Evolutionary conservation across 2,113 vertebrate species (phyloP).

Genomic region (Sceloporus tristichus): DNA sequence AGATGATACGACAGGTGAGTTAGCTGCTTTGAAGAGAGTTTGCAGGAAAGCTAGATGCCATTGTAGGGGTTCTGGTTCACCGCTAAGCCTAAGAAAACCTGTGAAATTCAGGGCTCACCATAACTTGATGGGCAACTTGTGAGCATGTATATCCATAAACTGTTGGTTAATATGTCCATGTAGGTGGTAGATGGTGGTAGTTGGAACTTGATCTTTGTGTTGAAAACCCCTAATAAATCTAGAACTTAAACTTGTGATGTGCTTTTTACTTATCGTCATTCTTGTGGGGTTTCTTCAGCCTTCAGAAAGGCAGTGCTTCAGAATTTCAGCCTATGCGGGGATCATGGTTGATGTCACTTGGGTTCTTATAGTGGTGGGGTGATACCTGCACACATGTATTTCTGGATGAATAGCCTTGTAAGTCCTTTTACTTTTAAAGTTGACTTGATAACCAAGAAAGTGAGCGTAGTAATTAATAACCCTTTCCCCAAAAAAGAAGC

Average conservation of each 20-base stretch:
- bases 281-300: background rate
- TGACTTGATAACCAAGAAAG: constrained; percentile 20
- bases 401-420: background rate
- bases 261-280: background rate
- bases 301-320: background rate
- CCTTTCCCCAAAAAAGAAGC: background rate
- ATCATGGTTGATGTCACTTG: constrained; percentile 12
- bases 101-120: too few species aligned
- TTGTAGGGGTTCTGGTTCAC: accelerated
- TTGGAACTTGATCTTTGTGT: background rate
- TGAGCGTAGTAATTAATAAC: background rate
- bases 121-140: too few species aligned
- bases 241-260: background rate
- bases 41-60: accelerated
- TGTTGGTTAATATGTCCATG: constrained; percentile 17
- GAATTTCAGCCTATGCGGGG: background rate
- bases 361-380: constrained; percentile 23
- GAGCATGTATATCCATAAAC: background rate
- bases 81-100: too few species aligned
- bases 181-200: background rate
- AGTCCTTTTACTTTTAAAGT: constrained; percentile 17
- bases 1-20: background rate
- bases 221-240: background rate
- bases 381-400: background rate
- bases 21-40: background rate